A percentile compares a stretch with the other conserved stretches of the same genome.
Evolutionary conservation across 2,888 invertebrate species (phyloP).

Genomic region (Drosophila borealis): DNA sequence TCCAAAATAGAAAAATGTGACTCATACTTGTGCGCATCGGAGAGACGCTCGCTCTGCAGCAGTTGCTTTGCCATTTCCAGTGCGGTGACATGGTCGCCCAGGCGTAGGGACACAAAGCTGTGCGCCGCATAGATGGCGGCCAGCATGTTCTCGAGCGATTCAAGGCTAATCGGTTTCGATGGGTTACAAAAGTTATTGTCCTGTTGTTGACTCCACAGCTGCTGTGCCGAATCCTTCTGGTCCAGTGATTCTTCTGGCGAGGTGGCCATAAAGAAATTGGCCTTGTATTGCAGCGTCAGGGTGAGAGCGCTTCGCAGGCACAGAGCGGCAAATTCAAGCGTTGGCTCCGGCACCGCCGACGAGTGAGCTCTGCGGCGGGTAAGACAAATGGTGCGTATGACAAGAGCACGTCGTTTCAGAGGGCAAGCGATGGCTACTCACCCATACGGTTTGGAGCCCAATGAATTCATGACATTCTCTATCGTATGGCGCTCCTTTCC

Average conservation of each 20-base stretch:
- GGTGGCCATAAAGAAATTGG: slow-evolving; percentile 57
- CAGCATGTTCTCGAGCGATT: slow-evolving; percentile 87
- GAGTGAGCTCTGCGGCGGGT: slow-evolving; percentile 86
- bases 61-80: slow-evolving; percentile 91
- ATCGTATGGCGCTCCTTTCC: slow-evolving; percentile 55
- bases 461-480: slow-evolving; percentile 30
- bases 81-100: slow-evolving; percentile 93
- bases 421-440: slow-evolving; percentile 44
- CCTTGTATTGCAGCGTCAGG: slow-evolving; percentile 70
- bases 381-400: neutral
- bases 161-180: slow-evolving; percentile 88
- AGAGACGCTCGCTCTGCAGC: slow-evolving; percentile 89
- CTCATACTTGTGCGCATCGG: slow-evolving; percentile 89
- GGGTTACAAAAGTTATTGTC: slow-evolving; percentile 86
- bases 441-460: slow-evolving; percentile 61
- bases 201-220: slow-evolving; percentile 84
- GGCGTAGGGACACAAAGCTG: slow-evolving; percentile 93
- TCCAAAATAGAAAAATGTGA: neutral
- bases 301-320: slow-evolving; percentile 93
- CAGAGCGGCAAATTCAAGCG: slow-evolving; percentile 94
- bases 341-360: slow-evolving; percentile 94
- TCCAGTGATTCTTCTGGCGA: slow-evolving; percentile 56
- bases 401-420: neutral
- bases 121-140: slow-evolving; percentile 91
- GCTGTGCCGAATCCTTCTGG: slow-evolving; percentile 49